Evolutionary conservation across 2,113 vertebrate species (phyloP), one percentile per base, ranked within the genome.

Genomic region (Tympanuchus pallidicinctus): DNA sequence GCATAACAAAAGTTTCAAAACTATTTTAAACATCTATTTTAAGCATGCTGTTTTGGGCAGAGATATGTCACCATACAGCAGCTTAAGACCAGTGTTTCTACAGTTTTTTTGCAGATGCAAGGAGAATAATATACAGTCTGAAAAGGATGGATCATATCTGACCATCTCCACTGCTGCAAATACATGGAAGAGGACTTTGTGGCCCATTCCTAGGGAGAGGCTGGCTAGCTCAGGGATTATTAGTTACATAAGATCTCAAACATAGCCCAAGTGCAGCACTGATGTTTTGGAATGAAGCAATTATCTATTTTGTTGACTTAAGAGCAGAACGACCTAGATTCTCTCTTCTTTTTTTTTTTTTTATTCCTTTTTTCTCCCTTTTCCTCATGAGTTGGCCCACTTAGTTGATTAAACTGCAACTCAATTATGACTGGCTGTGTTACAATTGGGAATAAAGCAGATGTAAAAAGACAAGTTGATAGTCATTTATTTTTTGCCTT

Each of bases 281-380:
- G 67, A 45, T 87, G n/a, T 86, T 90, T 87, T 79, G 73, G 67
- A 91, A 40, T 65, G 74, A 94, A 90, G 60, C 42, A 34, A 56
- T 86, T 81, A 57, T 87, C 83, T 91, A 38, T 95, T 78, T 92
- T 40, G 24, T 82, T 81, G 69, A 79, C 10, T 70, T 90, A 66
- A 88, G 89, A 95, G 76, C 61, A 66, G 74, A 20, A 32, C 0
- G 56, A 85, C 93, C 81, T 91, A 91, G 82, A 86, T 87, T 93
- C 27, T 66, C 20, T 61, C 25, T 61, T 70, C 5, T 3, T 45
- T 30, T 69, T 79, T 7, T 7, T 72, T 4, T 21, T 47, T 70
- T 19, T 22, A 59, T 75, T 6, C 64, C 6, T 8, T 42, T n/a
- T 24, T 34, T 40, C 6, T 25, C 1, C 0, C 48, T 78, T 77